Base-by-base conservation (phyloP, 2,888 invertebrate species). In the Cetonia aurata region DNA sequence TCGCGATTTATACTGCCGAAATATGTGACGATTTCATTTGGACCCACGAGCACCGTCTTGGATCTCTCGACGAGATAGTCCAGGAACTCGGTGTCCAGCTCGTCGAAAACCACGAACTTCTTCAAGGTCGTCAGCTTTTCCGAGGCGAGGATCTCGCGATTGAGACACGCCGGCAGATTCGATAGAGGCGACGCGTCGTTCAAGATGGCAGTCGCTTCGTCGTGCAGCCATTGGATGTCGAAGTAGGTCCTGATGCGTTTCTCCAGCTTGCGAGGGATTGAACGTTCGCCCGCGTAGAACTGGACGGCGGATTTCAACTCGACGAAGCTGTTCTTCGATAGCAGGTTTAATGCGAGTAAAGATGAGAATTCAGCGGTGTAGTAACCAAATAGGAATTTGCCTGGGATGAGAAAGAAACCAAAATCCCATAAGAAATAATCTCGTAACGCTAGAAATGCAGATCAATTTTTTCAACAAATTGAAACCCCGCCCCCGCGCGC, bases 311-410 rank as follows among this genome's bases (percentile, higher is more conserved):
- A 70, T 85, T 85, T 41, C 86, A 85, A 0, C 83, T 87, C 86
- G 73, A 87, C 76, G 77, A 87, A 87, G 1, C 86, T 85, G 0
- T 86, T 87, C 79, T 85, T 86, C 1, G 85, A 86, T 76, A 86
- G 86, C 55, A 86, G 82, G 81, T 83, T 85, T 78, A 86, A 86
- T 6, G 86, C 86, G 41, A 87, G 84, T 3, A 86, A 84, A 15
- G 87, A 84, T 0, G 87, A 86, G 77, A 87, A 86, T 77, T 87
- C 87, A 4, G 88, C 86, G 10, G 87, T 83, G 76, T 86, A 87
- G 76, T 86, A 87, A 9, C 87, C 87, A 70, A 83, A 82, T n/a
- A 87, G 79, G 55, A 87, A 77, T 17, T 87, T 85, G 41, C 87
- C 87, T 74, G 84, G 85, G 10, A 55, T 53, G 25, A 85, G 4